phyloP scores from a whole-genome alignment of 2,888 invertebrate genomes.

The Drosophila kanekoi region DNA sequence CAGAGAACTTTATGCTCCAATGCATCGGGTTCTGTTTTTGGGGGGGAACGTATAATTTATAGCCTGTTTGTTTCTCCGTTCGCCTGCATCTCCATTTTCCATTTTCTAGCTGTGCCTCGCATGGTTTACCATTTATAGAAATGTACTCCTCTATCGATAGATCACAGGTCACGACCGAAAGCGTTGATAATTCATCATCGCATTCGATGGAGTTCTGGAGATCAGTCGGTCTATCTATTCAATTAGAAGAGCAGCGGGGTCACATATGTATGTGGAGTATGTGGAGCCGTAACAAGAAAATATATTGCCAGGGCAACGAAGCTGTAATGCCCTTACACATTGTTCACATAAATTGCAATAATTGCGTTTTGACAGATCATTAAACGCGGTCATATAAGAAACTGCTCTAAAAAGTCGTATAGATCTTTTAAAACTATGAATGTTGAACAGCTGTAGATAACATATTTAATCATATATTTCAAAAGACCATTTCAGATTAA shows the following conservation, averaged over 20 bases:
- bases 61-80: conserved; percentile 40
- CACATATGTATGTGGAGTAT: conserved; percentile 28
- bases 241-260: conserved; percentile 50
- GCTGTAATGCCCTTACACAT: conserved; percentile 17
- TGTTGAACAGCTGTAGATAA: conserved; percentile 7
- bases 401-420: neutral
- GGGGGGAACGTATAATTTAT: conserved; percentile 61
- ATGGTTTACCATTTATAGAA: conserved; percentile 58
- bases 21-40: conserved; percentile 16
- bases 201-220: conserved; percentile 27
- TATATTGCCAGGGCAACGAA: neutral
- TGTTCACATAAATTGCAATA: conserved; percentile 1
- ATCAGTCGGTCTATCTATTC: conserved; percentile 36
- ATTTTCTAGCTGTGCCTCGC: conserved; percentile 37
- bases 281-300: conserved; percentile 4
- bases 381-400: neutral
- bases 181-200: conserved; percentile 58
- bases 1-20: conserved; percentile 46
- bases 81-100: conserved; percentile 45
- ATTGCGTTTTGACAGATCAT: neutral
- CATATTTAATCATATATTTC: neutral
- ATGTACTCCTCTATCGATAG: conserved; percentile 30
- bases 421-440: neutral
- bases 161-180: conserved; percentile 29
- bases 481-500: neutral